Evolutionary conservation across 1,140 invertebrate genomes (phyloP).

Genomic region (Manduca sexta): DNA sequence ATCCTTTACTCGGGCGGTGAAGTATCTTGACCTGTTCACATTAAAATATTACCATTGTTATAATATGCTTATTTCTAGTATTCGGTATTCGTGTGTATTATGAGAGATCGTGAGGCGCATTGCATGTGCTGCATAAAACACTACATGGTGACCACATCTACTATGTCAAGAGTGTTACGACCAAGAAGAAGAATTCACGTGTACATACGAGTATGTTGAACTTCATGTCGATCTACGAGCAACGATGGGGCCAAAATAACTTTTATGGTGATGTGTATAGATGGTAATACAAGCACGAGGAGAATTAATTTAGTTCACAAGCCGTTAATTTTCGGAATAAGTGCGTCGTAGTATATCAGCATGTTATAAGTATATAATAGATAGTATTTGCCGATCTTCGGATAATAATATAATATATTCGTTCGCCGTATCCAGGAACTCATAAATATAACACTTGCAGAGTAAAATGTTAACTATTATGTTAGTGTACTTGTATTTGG

Average conservation of each 20-base stretch:
- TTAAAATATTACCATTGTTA: constrained; percentile 48
- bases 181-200: too few species aligned
- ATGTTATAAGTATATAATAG: too few species aligned
- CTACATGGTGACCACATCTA: too few species aligned
- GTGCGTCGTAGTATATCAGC: too few species aligned
- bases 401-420: background rate
- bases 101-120: too few species aligned
- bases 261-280: constrained; percentile 48
- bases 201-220: too few species aligned
- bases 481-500: background rate
- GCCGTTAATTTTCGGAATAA: too few species aligned
- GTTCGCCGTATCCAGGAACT: background rate
- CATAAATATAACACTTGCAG: background rate
- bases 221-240: constrained; percentile 18
- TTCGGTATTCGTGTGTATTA: too few species aligned
- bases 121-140: too few species aligned
- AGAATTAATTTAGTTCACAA: background rate
- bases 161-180: too few species aligned
- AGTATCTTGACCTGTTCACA: constrained; percentile 21
- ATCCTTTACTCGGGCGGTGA: constrained; percentile 43
- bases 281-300: background rate
- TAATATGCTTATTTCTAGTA: too few species aligned
- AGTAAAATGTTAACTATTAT: background rate
- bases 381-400: too few species aligned
- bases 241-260: constrained; percentile 37